Percentiles rank a stretch among this genome's conserved stretches.
Evolutionary conservation across 2,113 vertebrate genomes (phyloP).

Genomic region (Tragelaphus scriptus): DNA sequence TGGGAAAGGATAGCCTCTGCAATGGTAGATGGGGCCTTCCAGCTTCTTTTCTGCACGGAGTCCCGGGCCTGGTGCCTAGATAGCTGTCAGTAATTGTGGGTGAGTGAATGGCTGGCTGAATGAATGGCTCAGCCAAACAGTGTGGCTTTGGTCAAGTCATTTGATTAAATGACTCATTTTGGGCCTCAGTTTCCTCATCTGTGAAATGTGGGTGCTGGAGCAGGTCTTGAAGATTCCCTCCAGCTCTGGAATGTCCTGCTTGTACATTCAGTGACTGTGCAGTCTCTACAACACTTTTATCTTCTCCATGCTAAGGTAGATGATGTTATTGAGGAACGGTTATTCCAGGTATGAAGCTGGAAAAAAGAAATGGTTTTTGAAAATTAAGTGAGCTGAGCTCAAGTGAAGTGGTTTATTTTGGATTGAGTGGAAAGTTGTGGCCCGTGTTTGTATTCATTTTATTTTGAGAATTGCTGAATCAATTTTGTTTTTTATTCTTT

Average conservation of each 20-base stretch:
- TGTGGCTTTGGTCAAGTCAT: not conserved
- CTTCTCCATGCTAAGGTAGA: not conserved
- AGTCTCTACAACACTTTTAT: not conserved
- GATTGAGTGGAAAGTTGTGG: not conserved
- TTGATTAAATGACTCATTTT: not conserved
- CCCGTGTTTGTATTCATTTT: conserved; percentile 5
- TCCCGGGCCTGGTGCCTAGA: not conserved
- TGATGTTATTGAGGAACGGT: not conserved
- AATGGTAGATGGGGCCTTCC: not conserved
- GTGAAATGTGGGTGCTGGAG: not conserved
- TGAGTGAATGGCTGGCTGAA: not conserved
- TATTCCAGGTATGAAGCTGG: not conserved
- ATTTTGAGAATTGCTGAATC: conserved; percentile 16
- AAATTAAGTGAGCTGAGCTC: not conserved
- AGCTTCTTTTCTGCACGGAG: not conserved
- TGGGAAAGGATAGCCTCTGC: not conserved
- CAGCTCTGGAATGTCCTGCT: not conserved
- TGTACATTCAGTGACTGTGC: not conserved
- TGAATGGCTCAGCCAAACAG: not conserved
- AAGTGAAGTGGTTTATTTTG: not conserved
- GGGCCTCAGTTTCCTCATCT: not conserved
- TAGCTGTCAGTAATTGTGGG: not conserved
- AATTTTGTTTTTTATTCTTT: conserved; percentile 32
- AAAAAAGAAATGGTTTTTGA: not conserved
- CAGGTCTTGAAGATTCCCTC: not conserved